Percentiles rank a stretch among this genome's conserved stretches.
Evolutionary conservation across 2,113 vertebrate species (phyloP).

Genomic region (Eupsittula cactorum): DNA sequence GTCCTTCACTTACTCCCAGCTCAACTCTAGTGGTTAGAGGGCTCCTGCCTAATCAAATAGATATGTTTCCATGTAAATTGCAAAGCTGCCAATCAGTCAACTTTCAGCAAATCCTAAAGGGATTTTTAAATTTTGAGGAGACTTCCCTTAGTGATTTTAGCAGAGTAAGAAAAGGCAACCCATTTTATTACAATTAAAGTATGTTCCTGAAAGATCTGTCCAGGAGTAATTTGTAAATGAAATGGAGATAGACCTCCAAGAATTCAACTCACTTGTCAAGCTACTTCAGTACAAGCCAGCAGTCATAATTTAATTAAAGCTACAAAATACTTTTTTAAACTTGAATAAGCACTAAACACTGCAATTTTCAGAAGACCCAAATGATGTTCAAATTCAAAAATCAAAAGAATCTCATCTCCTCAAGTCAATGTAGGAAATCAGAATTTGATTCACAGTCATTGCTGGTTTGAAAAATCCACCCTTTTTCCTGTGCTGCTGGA

Average conservation of each 20-base stretch:
- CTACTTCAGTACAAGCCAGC: background rate
- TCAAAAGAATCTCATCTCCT: background rate
- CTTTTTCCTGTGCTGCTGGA: background rate
- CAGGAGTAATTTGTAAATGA: background rate
- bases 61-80: background rate
- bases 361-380: background rate
- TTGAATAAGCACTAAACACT: background rate
- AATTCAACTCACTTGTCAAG: background rate
- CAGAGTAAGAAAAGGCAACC: background rate
- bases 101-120: background rate
- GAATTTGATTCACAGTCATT: background rate
- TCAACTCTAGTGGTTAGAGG: background rate
- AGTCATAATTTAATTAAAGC: background rate
- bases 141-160: background rate
- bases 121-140: background rate
- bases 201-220: background rate
- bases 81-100: background rate
- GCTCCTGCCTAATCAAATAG: constrained; percentile 2
- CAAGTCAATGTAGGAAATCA: background rate
- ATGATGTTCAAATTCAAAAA: background rate
- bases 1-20: background rate
- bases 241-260: background rate
- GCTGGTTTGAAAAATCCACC: background rate
- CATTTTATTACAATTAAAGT: background rate
- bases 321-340: background rate